Evolutionary conservation across 1,140 invertebrate species (phyloP), one percentile per base, ranked within the genome.

Genomic region (Cyclargus thomasi): DNA sequence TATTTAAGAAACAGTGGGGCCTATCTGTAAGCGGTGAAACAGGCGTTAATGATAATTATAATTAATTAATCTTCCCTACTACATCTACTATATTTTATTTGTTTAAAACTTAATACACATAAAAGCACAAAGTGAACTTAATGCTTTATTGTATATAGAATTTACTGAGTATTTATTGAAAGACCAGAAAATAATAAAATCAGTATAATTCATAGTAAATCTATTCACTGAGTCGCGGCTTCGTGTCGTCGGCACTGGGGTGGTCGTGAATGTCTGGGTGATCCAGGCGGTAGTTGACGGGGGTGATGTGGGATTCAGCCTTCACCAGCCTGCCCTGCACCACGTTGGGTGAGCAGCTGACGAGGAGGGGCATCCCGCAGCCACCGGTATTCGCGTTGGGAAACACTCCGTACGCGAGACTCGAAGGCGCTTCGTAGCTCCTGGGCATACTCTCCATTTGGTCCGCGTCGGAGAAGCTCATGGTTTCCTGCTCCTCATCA

Each of bases 271-370:
- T 17, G 8, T 17, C n/a, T 5, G 7, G 16, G 53, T 55, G 53
- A 17, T 55, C 53, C 2, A 47, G 10, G 3, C 39, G 6, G 39
- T 47, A 47, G 39, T 47, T 47, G 11, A 11, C 39, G 23, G 21
- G 22, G 53, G 53, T 14, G 16, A n/a, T 76, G 64, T 20, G 75
- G 65, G 74, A 66, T 17, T 73, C 70, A 7, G 73, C 22, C 10
- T 76, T 75, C n/a, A 80, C 70, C 10, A 87, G 67, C 6, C 68
- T 70, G 2, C 84, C 84, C 6, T 77, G 70, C 0, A 80, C 75
- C 59, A 89, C 78, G 0, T 79, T 76, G 0, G 86, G 85, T 0
- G 85, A 77, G 67, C 86, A 90, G 62, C 83, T 86, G 59, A 90
- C 78, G 18, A 88, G 74, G 6, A 90, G 75, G 0, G 87, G 87